phyloP scores from a whole-genome alignment of 2,888 invertebrate species.

The Nesidiocoris tenuis region DNA sequence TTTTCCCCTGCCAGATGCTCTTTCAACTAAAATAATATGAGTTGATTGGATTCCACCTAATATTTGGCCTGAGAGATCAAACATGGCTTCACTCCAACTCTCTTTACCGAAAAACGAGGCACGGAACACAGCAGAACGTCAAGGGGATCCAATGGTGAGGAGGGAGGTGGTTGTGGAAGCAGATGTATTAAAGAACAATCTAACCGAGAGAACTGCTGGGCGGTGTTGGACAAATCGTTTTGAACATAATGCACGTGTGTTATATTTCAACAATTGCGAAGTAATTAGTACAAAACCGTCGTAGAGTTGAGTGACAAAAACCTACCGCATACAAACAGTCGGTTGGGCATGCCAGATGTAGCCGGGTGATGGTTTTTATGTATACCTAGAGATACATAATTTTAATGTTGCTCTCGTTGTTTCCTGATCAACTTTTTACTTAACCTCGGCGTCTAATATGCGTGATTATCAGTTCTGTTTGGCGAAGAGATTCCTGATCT shows the following conservation, averaged over 20 bases:
- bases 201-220: background rate
- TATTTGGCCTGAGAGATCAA: constrained; percentile 32
- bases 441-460: too few species aligned
- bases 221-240: background rate
- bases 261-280: constrained; percentile 25
- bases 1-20: constrained; percentile 10
- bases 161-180: background rate
- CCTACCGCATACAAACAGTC: background rate
- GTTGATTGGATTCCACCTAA: constrained; percentile 27
- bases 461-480: too few species aligned
- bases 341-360: background rate
- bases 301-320: constrained; percentile 20
- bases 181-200: background rate
- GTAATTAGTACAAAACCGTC: constrained; percentile 31
- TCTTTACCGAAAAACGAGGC: constrained; percentile 34
- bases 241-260: background rate
- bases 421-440: too few species aligned
- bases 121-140: background rate
- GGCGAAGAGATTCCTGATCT: too few species aligned
- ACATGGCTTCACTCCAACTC: constrained; percentile 30
- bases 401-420: too few species aligned
- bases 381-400: too few species aligned
- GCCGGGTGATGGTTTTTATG: background rate
- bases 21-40: constrained; percentile 37
- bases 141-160: background rate